phyloP scores from a whole-genome alignment of 2,113 vertebrate species.

The Megaptera novaeangliae region DNA sequence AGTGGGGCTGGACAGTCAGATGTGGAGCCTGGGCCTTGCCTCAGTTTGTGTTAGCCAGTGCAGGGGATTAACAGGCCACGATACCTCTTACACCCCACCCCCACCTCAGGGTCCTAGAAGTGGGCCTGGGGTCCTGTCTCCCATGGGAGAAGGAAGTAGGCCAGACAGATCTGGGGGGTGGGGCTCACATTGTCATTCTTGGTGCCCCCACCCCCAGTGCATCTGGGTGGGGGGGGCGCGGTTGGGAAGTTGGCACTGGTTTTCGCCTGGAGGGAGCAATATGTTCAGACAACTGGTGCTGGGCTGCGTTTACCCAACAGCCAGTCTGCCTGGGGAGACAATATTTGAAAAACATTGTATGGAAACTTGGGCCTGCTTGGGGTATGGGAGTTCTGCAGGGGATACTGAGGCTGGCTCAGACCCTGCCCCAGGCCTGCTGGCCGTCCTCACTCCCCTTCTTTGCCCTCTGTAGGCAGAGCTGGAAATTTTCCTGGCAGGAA shows the following conservation, averaged over 20 bases:
- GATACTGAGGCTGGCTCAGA: neutral
- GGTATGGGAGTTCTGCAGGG: neutral
- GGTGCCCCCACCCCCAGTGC: conserved; percentile 1
- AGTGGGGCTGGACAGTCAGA: neutral
- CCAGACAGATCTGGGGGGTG: neutral
- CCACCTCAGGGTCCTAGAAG: neutral
- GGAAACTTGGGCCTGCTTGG: conserved; percentile 34
- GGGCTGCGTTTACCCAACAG: conserved; percentile 73
- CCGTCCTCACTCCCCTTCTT: neutral
- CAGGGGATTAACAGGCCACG: neutral
- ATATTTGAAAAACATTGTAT: conserved; percentile 70
- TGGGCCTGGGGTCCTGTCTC: conserved; percentile 12
- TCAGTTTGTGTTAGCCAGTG: neutral
- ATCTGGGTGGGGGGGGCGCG: neutral
- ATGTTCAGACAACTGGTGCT: conserved; percentile 75
- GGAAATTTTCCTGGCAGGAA: conserved; percentile 33
- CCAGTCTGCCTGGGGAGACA: conserved; percentile 72
- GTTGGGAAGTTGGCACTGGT: conserved; percentile 44
- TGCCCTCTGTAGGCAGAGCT: neutral
- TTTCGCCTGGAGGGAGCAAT: conserved; percentile 70
- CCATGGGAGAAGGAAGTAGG: neutral
- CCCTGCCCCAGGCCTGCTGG: accelerated
- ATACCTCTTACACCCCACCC: neutral
- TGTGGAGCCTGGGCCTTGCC: neutral
- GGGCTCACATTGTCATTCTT: neutral